Evolutionary conservation across 2,113 vertebrate species (phyloP).

Genomic region (Oryzias celebensis): DNA sequence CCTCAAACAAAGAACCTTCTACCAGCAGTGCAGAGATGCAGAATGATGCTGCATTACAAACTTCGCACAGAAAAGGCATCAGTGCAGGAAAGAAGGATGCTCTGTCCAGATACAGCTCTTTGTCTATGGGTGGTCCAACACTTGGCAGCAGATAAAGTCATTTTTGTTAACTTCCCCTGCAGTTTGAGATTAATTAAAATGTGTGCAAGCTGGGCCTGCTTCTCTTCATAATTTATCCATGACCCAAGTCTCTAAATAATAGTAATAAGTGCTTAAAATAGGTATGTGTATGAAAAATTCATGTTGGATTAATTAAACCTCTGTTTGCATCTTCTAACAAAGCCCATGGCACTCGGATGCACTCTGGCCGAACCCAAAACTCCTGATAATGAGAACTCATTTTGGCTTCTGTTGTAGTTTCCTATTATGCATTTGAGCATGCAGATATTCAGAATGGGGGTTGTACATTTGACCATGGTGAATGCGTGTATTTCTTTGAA

Average conservation of each 20-base stretch:
- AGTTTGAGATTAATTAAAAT: conserved; percentile 78
- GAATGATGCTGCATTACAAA: no score
- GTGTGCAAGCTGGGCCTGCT: conserved; percentile 69
- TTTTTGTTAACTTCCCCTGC: conserved; percentile 62
- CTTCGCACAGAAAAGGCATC: neutral
- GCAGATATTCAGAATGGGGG: conserved; percentile 16
- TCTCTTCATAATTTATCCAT: conserved; percentile 77
- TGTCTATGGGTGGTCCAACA: conserved; percentile 64
- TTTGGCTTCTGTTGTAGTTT: conserved; percentile 24
- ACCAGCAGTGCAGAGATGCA: no score
- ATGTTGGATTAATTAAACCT: conserved; percentile 71
- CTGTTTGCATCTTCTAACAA: conserved; percentile 64
- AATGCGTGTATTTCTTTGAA: conserved; percentile 35
- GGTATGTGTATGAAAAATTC: conserved; percentile 69
- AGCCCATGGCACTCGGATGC: conserved; percentile 53
- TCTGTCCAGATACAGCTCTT: conserved; percentile 38
- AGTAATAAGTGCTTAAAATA: conserved; percentile 68
- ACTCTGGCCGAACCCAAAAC: conserved; percentile 70
- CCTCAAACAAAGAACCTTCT: no score
- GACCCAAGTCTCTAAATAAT: conserved; percentile 74
- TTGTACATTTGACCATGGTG: conserved; percentile 6
- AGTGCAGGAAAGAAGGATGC: conserved; percentile 23
- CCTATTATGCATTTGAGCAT: conserved; percentile 24
- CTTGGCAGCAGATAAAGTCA: conserved; percentile 75
- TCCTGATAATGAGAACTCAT: conserved; percentile 39